These are phyloP conservation scores for Neopipo cinnamomea DNA, from an alignment of 2,113 vertebrate species.

Conservation along the genomic window DNA sequence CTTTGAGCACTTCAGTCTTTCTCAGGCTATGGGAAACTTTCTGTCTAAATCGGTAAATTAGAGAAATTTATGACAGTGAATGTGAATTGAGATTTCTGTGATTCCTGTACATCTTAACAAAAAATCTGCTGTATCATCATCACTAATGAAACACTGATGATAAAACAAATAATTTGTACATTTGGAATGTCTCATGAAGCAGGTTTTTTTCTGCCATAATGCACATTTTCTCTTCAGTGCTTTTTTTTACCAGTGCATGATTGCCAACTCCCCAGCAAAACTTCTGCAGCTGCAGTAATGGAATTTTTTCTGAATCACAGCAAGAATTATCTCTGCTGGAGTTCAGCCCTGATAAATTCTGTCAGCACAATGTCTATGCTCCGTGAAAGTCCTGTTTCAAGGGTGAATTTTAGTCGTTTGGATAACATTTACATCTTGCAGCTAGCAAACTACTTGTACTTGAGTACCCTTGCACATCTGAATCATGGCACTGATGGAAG, in stretches of 20 bases:
- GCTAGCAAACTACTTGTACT: neutral
- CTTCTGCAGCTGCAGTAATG: neutral
- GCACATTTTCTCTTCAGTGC: neutral
- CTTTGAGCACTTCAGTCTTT: neutral
- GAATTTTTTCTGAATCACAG: conserved; percentile 19
- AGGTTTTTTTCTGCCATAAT: neutral
- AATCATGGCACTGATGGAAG: neutral
- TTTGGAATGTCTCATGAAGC: neutral
- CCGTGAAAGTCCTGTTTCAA: neutral
- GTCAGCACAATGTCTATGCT: neutral
- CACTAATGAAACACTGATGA: neutral
- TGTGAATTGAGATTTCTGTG: neutral
- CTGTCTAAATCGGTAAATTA: neutral
- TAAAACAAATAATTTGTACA: neutral
- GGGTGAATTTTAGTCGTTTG: neutral
- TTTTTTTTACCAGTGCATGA: neutral
- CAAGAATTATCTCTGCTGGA: conserved; percentile 25
- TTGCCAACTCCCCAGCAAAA: neutral
- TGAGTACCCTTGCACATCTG: neutral
- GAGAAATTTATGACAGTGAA: neutral
- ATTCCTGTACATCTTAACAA: neutral
- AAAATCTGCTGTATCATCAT: neutral
- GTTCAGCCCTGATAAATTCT: neutral
- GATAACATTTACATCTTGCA: conserved; percentile 3
- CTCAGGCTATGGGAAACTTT: neutral